Conservation (phyloP, 2,113 vertebrate species). For the Otis tarda region DNA sequence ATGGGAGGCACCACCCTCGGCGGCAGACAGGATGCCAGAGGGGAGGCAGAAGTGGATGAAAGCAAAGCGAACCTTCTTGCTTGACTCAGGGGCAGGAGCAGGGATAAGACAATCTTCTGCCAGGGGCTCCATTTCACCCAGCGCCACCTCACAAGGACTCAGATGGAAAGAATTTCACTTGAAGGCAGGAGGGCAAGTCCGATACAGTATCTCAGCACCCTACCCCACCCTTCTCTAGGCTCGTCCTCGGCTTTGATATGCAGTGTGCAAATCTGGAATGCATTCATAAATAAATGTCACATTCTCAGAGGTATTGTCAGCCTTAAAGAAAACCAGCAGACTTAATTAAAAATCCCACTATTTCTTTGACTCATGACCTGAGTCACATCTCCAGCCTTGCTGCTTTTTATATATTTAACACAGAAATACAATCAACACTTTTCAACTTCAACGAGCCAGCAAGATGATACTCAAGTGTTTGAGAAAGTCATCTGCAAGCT, state of each 20-base stretch:
- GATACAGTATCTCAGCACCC: constrained; percentile 28
- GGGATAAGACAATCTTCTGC: constrained; percentile 32
- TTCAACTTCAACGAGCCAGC: background rate
- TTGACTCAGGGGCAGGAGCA: background rate
- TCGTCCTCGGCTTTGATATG: background rate
- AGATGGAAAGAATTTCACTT: constrained; percentile 62
- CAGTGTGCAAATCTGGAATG: constrained; percentile 34
- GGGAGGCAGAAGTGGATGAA: background rate
- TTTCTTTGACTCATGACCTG: constrained; percentile 47
- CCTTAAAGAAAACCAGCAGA: constrained; percentile 29
- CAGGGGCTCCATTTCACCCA: background rate
- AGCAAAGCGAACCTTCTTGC: background rate
- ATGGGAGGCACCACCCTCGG: background rate
- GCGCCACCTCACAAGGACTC: constrained; percentile 25
- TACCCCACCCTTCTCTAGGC: constrained; percentile 29
- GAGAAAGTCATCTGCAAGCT: background rate
- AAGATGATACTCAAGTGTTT: background rate
- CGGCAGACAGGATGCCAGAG: background rate
- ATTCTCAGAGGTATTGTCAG: constrained; percentile 18
- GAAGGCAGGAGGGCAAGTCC: constrained; percentile 37
- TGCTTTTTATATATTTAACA: background rate
- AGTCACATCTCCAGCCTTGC: constrained; percentile 5
- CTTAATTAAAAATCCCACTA: constrained; percentile 29
- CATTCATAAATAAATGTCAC: constrained; percentile 45
- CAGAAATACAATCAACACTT: background rate